phyloP scores from a whole-genome alignment of 2,113 vertebrate genomes.

The Nasalis larvatus region DNA sequence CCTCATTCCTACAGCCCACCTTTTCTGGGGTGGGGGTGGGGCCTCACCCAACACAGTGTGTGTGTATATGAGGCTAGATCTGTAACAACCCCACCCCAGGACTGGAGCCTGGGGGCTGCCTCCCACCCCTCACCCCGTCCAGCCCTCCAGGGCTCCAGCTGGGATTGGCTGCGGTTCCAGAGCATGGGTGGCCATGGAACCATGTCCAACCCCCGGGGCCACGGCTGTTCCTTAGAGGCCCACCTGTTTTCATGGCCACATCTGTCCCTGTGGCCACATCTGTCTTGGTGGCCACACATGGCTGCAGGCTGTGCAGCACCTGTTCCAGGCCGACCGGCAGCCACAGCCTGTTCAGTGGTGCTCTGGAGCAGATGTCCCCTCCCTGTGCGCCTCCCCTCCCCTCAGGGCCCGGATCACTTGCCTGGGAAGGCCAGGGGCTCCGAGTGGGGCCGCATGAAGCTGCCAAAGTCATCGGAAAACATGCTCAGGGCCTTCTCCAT shows the following conservation, averaged over 20 bases:
- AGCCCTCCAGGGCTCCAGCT: background rate
- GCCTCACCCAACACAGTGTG: background rate
- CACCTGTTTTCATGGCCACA: background rate
- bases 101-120: background rate
- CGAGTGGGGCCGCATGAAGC: conserved; percentile 89
- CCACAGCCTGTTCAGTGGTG: accelerated
- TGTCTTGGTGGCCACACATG: background rate
- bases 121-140: background rate
- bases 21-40: accelerated
- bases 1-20: background rate
- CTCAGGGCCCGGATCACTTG: conserved; percentile 68
- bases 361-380: background rate
- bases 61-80: accelerated
- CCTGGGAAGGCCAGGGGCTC: conserved; percentile 92
- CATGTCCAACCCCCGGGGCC: background rate
- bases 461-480: conserved; percentile 92
- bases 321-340: background rate
- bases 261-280: background rate
- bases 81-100: too few relatives aligned
- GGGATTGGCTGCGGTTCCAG: too few relatives aligned
- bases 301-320: background rate
- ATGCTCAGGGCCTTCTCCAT: conserved; percentile 95
- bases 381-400: background rate
- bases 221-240: background rate
- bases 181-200: background rate